Percentiles rank a stretch among this genome's conserved stretches.
Conservation (phyloP, 2,888 invertebrate genomes). For the Cancer borealis region DNA sequence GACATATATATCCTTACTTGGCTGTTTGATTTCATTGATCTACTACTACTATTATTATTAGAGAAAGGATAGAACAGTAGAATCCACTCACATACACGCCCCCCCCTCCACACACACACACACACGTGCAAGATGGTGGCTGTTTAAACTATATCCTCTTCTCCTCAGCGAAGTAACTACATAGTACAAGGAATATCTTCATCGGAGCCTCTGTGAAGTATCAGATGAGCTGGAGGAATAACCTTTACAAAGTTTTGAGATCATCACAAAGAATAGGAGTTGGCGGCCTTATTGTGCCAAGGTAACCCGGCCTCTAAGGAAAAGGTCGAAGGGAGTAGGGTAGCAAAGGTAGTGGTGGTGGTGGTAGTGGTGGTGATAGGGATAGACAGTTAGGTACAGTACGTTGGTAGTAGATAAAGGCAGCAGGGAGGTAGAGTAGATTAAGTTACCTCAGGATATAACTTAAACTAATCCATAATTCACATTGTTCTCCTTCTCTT, state of each 20-base stretch:
- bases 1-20: no score
- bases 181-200: not conserved
- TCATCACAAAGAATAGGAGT: not conserved
- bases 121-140: no score
- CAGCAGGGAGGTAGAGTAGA: not conserved
- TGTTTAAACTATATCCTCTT: no score
- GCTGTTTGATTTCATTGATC: no score
- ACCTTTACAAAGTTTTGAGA: not conserved
- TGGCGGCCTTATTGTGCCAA: not conserved
- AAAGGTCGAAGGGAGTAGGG: not conserved
- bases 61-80: no score
- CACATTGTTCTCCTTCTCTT: not conserved
- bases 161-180: not conserved
- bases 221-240: not conserved
- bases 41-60: no score
- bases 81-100: no score
- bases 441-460: not conserved
- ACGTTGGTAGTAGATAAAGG: no score
- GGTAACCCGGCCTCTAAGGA: not conserved
- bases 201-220: not conserved
- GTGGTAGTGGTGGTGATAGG: not conserved
- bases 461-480: not conserved
- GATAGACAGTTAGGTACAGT: not conserved
- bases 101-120: no score
- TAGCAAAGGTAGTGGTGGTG: not conserved